These are phyloP conservation scores for Loris lydekkerianus DNA, from an alignment of 2,797 vertebrate species.

Conservation along the genomic window DNA sequence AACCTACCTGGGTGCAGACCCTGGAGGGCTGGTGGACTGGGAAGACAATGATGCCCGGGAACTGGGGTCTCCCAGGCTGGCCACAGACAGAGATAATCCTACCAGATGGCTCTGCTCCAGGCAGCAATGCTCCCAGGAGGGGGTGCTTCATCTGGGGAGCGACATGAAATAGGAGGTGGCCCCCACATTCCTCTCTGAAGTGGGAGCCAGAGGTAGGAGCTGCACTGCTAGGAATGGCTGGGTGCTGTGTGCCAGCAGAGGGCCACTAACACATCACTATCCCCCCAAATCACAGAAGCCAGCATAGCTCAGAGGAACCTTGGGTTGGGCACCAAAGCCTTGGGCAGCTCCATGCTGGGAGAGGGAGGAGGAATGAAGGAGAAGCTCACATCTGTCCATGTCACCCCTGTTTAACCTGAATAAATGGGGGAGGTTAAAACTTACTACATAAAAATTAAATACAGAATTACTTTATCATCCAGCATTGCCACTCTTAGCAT, in stretches of 20 bases:
- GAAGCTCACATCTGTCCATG: neutral
- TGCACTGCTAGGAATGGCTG: neutral
- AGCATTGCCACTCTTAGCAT: neutral
- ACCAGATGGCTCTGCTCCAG: neutral
- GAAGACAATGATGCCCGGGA: neutral
- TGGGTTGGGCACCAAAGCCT: neutral
- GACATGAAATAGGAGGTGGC: neutral
- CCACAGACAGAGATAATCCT: neutral
- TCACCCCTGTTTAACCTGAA: neutral
- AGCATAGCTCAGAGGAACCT: neutral
- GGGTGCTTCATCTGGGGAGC: neutral
- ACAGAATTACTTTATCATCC: neutral
- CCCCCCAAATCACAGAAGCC: neutral
- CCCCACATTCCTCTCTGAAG: neutral
- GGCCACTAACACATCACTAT: neutral
- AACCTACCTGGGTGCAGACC: neutral
- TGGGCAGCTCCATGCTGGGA: neutral
- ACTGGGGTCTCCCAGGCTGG: neutral
- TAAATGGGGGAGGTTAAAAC: slow-evolving; percentile 21
- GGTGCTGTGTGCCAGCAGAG: neutral
- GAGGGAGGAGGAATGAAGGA: neutral
- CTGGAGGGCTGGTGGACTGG: neutral
- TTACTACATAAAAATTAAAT: slow-evolving; percentile 20
- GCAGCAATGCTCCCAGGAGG: neutral
- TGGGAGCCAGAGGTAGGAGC: slow-evolving; percentile 22